Base-by-base conservation (phyloP, 2,797 vertebrate genomes). In the Babyrousa celebensis region DNA sequence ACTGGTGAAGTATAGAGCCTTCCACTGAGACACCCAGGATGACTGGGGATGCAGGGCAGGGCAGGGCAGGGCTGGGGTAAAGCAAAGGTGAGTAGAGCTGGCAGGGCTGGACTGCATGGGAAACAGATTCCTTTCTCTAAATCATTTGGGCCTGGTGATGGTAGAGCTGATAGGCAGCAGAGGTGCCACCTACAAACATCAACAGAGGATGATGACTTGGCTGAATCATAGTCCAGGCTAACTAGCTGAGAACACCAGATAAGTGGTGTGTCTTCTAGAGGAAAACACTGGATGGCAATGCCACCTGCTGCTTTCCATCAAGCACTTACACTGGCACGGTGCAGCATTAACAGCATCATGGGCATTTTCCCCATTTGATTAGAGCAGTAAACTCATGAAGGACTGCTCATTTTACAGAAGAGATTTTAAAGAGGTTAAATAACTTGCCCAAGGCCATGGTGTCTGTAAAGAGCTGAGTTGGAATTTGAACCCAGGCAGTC, bases 41-140 rank as follows among this genome's bases (percentile, higher is more conserved):
- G 15, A 29, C 43, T 40, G 14, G 9, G 43, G 36, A 86, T 70
- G 60, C 25, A 36, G 54, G 48, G 62, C 3, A 29, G 84, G 80
- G 65, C 75, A 75, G 92, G 75, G 75, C 62, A 77, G 36, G 74
- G 62, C 29, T 21, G 25, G 79, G 52, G 21, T 71, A 60, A 40
- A 75, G 32, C 16, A 36, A 54, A 40, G 86, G 12, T 85, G 36
- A 56, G 84, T 74, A 60, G 71, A 85, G 48, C 12, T 1, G 12
- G 79, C 85, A 23, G 36, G 48, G 72, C 62, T 84, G 23, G 12
- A 40, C 15, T 87, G 18, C 27, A 21, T 83, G 62, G 65, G 52
- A 93, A 92, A 58, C 29, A 1, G 32, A 89, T 70, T 95, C 32
- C 58, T 89, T 93, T 92, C 71, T 74, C 60, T 40, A 67, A 83